A percentile compares a stretch with the other conserved stretches of the same genome.
phyloP scores from a whole-genome alignment of 2,888 invertebrate genomes.

The Cartodere bifasciata region DNA sequence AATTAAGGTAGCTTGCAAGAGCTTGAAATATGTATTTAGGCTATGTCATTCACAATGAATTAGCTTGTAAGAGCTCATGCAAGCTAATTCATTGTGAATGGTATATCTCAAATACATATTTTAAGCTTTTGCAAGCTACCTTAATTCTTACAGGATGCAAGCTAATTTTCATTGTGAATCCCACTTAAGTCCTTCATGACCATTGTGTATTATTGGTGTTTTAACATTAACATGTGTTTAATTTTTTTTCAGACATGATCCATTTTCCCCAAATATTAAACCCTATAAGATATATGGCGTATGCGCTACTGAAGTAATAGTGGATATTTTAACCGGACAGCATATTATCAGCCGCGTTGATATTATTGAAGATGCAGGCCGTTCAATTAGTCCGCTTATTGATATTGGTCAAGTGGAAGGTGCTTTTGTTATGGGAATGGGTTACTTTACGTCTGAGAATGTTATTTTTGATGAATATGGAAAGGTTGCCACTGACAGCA shows the following conservation, averaged over 20 bases:
- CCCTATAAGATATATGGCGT: conserved; percentile 52
- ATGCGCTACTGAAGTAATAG: conserved; percentile 53
- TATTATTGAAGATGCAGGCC: conserved; percentile 61
- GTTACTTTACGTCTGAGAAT: conserved; percentile 60
- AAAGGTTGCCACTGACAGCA: conserved; percentile 56
- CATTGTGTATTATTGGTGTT: too few species aligned
- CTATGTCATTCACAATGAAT: too few species aligned
- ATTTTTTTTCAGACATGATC: conserved; percentile 20
- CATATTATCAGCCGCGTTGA: conserved; percentile 56
- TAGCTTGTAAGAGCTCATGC: too few species aligned
- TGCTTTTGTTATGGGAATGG: conserved; percentile 47
- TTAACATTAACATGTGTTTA: too few species aligned
- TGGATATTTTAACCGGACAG: conserved; percentile 70
- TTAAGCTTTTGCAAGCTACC: too few species aligned
- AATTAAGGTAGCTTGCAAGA: too few species aligned
- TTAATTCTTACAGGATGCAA: too few species aligned
- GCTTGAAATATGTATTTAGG: too few species aligned
- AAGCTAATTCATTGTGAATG: too few species aligned
- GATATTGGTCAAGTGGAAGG: conserved; percentile 70
- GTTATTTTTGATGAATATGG: conserved; percentile 51
- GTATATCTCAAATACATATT: too few species aligned
- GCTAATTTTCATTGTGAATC: too few species aligned
- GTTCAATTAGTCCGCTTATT: conserved; percentile 56
- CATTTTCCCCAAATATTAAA: conserved; percentile 36
- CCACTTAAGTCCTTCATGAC: too few species aligned